Conservation (phyloP, 2,113 vertebrate species). For the Pedetes capensis region DNA sequence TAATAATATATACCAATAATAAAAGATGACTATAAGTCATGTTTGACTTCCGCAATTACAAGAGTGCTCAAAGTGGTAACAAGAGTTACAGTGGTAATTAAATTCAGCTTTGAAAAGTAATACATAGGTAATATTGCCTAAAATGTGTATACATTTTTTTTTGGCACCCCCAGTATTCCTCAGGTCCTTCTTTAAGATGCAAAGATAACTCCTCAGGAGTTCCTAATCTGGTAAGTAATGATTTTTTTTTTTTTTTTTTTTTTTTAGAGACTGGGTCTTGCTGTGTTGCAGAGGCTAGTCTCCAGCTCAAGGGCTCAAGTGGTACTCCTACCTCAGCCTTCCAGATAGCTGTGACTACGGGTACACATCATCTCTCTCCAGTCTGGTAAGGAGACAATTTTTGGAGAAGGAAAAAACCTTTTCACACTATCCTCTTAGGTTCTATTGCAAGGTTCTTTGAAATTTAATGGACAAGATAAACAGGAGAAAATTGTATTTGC, state of each 20-base stretch:
- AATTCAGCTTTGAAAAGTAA: too few species aligned
- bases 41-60: too few species aligned
- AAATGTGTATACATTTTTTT: too few species aligned
- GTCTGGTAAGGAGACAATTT: neutral
- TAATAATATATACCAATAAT: too few species aligned
- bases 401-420: neutral
- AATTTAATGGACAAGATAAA: neutral
- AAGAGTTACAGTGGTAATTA: too few species aligned
- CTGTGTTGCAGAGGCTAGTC: neutral
- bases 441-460: neutral
- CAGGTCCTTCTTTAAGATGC: neutral
- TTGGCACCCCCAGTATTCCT: too few species aligned
- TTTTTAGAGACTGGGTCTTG: neutral
- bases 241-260: neutral
- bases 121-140: too few species aligned
- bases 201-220: neutral
- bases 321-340: neutral
- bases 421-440: neutral
- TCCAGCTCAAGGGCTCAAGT: neutral
- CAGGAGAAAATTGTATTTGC: neutral
- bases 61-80: too few species aligned
- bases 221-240: neutral
- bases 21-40: too few species aligned
- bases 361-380: neutral
- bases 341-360: neutral